Evolutionary conservation across 2,113 vertebrate genomes (phyloP).

Genomic region (Phasianus colchicus): DNA sequence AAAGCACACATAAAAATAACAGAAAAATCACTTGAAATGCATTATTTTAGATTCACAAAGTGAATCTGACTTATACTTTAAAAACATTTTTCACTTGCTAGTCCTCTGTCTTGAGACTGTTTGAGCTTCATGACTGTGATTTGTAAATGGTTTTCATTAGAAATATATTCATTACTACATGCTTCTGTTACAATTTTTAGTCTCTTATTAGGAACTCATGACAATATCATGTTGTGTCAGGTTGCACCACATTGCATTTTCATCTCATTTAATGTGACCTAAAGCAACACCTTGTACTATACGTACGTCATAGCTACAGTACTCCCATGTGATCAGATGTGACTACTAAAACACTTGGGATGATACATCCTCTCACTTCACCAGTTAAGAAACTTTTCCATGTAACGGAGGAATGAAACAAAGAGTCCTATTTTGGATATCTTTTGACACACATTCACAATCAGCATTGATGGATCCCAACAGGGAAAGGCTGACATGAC

Average conservation of each 20-base stretch:
- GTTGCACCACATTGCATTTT: neutral
- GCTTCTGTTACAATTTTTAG: neutral
- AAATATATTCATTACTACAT: neutral
- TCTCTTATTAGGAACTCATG: neutral
- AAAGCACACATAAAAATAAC: neutral
- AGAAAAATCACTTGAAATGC: neutral
- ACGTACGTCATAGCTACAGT: neutral
- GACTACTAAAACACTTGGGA: neutral
- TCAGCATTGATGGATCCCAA: neutral
- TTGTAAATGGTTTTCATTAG: neutral
- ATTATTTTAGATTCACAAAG: neutral
- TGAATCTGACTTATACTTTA: neutral
- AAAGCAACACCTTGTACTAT: fast-evolving
- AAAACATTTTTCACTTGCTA: neutral
- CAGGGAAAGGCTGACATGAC: fast-evolving
- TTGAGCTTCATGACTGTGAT: neutral
- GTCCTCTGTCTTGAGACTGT: neutral
- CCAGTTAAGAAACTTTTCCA: neutral
- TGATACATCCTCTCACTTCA: neutral
- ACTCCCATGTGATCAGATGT: neutral
- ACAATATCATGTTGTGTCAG: neutral
- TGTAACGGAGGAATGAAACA: neutral
- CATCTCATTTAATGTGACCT: neutral
- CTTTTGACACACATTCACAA: neutral
- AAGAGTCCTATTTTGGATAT: neutral